These are phyloP conservation scores for Telenomus remus DNA, from an alignment of 1,140 invertebrate species.

Conservation along the genomic window DNA sequence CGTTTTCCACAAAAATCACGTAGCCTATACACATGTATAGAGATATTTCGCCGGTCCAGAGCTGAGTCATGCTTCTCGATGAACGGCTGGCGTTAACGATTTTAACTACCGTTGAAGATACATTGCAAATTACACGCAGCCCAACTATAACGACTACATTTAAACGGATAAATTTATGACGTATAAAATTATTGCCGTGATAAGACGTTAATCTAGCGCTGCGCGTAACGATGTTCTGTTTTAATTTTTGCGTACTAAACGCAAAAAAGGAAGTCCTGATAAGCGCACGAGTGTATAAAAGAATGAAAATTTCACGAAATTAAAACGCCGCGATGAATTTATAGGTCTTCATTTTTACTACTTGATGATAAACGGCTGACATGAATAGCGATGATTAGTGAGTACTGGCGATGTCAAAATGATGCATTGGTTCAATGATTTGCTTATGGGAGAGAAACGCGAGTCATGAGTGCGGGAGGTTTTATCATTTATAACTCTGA, in stretches of 20 bases:
- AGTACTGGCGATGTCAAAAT: too few relatives aligned
- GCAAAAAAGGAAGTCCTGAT: neutral
- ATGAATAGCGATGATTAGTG: neutral
- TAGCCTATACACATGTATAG: slow-evolving; percentile 57
- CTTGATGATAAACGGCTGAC: neutral
- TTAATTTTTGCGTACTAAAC: slow-evolving; percentile 11
- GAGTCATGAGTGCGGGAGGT: too few relatives aligned
- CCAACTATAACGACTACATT: slow-evolving; percentile 38
- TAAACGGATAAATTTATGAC: slow-evolving; percentile 46
- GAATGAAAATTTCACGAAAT: slow-evolving; percentile 3
- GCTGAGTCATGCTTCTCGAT: slow-evolving; percentile 57
- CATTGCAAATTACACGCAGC: slow-evolving; percentile 45
- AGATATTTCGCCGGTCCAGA: slow-evolving; percentile 55
- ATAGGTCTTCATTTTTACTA: neutral
- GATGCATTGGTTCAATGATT: too few relatives aligned
- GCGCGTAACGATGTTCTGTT: slow-evolving; percentile 8
- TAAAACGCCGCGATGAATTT: slow-evolving; percentile 6
- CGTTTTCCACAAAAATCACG: slow-evolving; percentile 62
- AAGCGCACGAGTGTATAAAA: neutral
- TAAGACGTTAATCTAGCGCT: slow-evolving; percentile 33
- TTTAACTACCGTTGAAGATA: slow-evolving; percentile 56
- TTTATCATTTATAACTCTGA: too few relatives aligned
- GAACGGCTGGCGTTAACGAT: slow-evolving; percentile 57
- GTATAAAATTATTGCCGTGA: slow-evolving; percentile 46
- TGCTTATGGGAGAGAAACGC: too few relatives aligned